Evolutionary conservation across 2,797 vertebrate species (phyloP), one percentile per base, ranked within the genome.

Genomic region (Acipenser transmontanus): DNA sequence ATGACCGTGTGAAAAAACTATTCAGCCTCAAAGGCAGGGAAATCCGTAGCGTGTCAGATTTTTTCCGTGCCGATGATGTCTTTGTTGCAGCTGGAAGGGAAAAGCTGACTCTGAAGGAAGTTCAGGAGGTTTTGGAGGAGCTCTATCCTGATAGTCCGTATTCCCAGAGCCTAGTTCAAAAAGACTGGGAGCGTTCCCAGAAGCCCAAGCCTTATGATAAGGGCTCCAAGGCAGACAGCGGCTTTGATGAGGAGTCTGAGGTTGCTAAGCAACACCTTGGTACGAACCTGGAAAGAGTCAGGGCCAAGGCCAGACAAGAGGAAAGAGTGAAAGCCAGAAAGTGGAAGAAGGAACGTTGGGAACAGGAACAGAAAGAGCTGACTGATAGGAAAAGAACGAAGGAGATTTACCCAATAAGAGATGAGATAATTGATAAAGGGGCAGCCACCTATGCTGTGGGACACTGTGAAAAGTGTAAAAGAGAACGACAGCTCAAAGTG

Each of bases 11-110:
- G 69, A 90, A 93, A 13, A 94, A 92, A 64, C 86, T 99, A 47
- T 98, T 93, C 80, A 98, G 87, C 14, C 85, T 95, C 66, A 90
- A 93, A 57, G 96, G 94, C 50, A 85, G 81, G 71, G 95, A 98
- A 84, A 91, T 98, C 72, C 85, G 69, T 73, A 90, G 94, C 0
- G 80, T 99, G 63, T 92, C 93, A 8, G 96, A 98, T 70, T 98
- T 99, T 80, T 98, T 99, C 76, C 75, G 89, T 60, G 94, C 94
- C 1, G 94, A 97, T 1, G 91, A 91, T 63, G 93, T 93, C 0
- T 97, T 98, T 73, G 82, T 99, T 71, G 97, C 95, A 0, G 78
- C 93, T 69, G 94, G 96, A 47, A 94, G 82, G 67, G 87, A 91
- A 51, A 93, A 92, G 0, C 82, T 97, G 48, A 93, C 94, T 0